Conservation (phyloP, 37 sponge, comb jelly and placozoan species). For the Petrosia ficiformis region DNA sequence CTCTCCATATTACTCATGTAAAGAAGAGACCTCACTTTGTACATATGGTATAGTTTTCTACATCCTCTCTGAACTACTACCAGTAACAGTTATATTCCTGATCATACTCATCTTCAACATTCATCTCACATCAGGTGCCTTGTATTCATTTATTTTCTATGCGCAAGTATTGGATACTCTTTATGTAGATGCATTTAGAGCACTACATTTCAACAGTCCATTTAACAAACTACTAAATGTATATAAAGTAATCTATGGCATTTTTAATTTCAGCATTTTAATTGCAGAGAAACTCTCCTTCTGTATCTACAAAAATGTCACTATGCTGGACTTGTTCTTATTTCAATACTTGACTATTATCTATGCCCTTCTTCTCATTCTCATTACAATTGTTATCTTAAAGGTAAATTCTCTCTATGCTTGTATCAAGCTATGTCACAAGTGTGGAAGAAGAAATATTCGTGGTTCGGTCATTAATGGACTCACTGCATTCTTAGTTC, state of each 20-base stretch:
- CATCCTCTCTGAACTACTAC: conserved; percentile 34
- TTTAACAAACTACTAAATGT: neutral
- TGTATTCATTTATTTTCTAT: conserved; percentile 40
- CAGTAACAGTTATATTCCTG: conserved; percentile 32
- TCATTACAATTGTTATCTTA: neutral
- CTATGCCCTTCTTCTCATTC: conserved; percentile 23
- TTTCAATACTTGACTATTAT: conserved; percentile 30
- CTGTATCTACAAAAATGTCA: conserved; percentile 28
- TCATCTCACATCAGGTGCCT: conserved; percentile 28
- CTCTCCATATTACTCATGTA: conserved; percentile 17
- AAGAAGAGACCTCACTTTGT: neutral
- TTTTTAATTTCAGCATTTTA: conserved; percentile 23
- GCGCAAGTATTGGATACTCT: conserved; percentile 20
- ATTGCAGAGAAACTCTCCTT: conserved; percentile 16
- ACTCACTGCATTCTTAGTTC: too few species aligned
- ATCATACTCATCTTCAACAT: conserved; percentile 47
- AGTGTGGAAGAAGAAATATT: too few species aligned
- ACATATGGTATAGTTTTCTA: conserved; percentile 32
- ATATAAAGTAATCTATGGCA: conserved; percentile 2
- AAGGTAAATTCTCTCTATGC: conserved; percentile 3
- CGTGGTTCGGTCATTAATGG: too few species aligned
- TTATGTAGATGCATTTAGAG: neutral
- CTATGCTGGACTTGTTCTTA: conserved; percentile 2
- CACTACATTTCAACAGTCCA: neutral
- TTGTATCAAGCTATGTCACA: neutral